These are phyloP conservation scores for Rostratula benghalensis DNA, from an alignment of 2,113 vertebrate species.

Conservation along the genomic window DNA sequence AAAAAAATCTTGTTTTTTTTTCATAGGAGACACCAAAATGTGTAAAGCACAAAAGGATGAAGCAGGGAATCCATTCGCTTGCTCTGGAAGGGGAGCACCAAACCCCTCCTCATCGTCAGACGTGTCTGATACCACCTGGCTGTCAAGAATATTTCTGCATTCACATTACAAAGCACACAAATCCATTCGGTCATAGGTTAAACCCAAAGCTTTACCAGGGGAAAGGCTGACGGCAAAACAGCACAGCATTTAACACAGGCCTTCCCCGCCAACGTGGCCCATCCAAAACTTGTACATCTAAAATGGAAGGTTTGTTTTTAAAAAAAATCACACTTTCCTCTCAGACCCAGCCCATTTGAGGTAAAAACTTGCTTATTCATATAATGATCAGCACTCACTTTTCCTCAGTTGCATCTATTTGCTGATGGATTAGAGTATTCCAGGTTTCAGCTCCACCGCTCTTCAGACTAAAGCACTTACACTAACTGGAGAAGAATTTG, in stretches of 20 bases:
- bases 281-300: neutral
- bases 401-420: neutral
- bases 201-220: neutral
- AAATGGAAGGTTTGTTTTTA: neutral
- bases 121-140: neutral
- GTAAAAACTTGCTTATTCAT: neutral
- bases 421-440: neutral
- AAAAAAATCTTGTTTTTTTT: neutral
- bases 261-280: neutral
- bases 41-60: neutral
- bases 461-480: neutral
- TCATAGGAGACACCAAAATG: neutral
- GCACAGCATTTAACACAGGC: neutral
- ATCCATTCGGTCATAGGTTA: neutral
- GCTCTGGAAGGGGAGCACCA: neutral
- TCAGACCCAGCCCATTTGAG: neutral
- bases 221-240: neutral
- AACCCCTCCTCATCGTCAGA: neutral
- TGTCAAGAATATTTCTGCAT: neutral
- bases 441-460: neutral
- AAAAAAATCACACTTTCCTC: neutral
- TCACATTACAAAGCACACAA: neutral
- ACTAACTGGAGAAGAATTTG: neutral
- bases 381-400: neutral
- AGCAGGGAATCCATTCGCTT: neutral